phyloP scores from a whole-genome alignment of 2,888 invertebrate genomes.

The Lottia gigantea region DNA sequence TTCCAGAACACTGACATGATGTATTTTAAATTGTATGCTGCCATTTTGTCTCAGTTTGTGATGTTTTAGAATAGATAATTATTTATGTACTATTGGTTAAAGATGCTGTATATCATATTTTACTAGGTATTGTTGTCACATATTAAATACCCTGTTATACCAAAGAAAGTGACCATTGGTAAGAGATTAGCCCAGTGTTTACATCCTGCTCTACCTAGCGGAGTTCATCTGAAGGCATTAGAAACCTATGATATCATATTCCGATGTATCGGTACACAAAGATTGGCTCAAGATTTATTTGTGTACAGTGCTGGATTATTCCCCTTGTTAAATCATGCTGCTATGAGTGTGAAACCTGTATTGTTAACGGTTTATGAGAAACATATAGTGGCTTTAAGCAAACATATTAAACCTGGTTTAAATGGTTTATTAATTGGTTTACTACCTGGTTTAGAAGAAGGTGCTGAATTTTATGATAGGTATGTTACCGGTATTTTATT shows the following conservation, averaged over 20 bases:
- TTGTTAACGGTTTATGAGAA: constrained; percentile 85
- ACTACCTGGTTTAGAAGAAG: constrained; percentile 87
- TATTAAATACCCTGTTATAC: constrained; percentile 86
- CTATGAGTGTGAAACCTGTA: constrained; percentile 87
- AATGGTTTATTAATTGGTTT: constrained; percentile 90
- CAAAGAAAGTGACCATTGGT: constrained; percentile 86
- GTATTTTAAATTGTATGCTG: too few relatives aligned
- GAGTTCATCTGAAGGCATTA: constrained; percentile 89
- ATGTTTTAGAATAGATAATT: too few relatives aligned
- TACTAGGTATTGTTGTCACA: constrained; percentile 81
- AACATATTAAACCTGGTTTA: constrained; percentile 81
- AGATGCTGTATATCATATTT: not conserved
- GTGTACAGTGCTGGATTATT: constrained; percentile 84
- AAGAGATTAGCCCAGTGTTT: constrained; percentile 93
- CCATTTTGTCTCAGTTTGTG: too few relatives aligned
- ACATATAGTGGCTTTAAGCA: constrained; percentile 86
- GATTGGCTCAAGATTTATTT: constrained; percentile 82
- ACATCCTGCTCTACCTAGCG: constrained; percentile 90
- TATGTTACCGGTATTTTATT: constrained; percentile 50
- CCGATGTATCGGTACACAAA: constrained; percentile 85
- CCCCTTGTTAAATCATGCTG: constrained; percentile 87
- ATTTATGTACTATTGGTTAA: too few relatives aligned
- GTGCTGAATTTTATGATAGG: constrained; percentile 85
- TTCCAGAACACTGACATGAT: too few relatives aligned
- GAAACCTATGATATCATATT: constrained; percentile 93